Base-by-base conservation (phyloP, 2,888 invertebrate genomes). In the Petrolisthes cinctipes region DNA sequence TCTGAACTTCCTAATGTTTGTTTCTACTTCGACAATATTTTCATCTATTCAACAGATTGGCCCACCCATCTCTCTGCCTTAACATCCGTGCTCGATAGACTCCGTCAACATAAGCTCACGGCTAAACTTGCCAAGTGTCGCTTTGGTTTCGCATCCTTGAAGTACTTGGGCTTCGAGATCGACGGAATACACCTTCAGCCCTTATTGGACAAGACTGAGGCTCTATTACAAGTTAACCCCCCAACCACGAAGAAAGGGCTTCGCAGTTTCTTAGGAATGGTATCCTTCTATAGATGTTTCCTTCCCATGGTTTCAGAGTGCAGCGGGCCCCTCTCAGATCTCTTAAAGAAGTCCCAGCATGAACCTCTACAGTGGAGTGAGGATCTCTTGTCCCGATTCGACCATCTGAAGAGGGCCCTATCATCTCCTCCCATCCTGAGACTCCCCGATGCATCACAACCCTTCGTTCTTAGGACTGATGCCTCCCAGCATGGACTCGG, bases 91-190 rank as follows among this genome's bases (percentile, higher is more conserved):
- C 53, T 86, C 4, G 37, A 53, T 14, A 20, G 82, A 3, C 61
- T 86, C 0, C 51, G 82, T 1, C 5, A 0, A 4, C 86, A 82
- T 57, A 17, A 37, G 2, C 37, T 37, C 37, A 37, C 37, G 2
- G 37, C 37, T 37, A 37, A 37, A 37, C 37, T 2, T 0, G 37
- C 2, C 0, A 37, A 37, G 37, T 37, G 37, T 2, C 37, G 37
- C 37, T 37, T 37, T 37, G 82, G 82, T 0, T 73, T 73, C 23
- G 0, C 17, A 4, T 75, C 53, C 0, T 0, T 86, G 2, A 14
- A 68, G 6, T 86, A 86, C 66, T 53, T 86, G 9, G 86, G 86
- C 7, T 82, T 86, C 37, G 14, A 1, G 3, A n/a, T 85, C 37
- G 68, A 66, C 11, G 66, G 79, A 5, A 51, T 17, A 14, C 9